Percentiles rank a stretch among this genome's conserved stretches.
phyloP scores from a whole-genome alignment of 2,888 invertebrate genomes.

The Rhingia campestris region DNA sequence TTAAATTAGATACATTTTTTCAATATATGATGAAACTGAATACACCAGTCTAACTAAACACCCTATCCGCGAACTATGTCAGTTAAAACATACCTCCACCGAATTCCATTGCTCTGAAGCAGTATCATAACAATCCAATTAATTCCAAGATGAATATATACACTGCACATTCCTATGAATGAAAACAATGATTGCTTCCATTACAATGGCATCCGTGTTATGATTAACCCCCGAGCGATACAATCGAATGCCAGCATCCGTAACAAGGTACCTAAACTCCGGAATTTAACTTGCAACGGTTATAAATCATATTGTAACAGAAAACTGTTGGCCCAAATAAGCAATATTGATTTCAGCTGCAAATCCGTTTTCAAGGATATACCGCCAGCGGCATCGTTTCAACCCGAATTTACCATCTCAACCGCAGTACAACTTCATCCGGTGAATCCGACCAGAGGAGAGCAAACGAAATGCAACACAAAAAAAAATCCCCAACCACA shows the following conservation, averaged over 20 bases:
- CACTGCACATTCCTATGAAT: too few species aligned
- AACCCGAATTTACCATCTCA: neutral
- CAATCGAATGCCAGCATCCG: neutral
- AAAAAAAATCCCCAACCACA: constrained; percentile 18
- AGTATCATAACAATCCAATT: too few species aligned
- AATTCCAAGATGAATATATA: too few species aligned
- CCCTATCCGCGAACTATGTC: too few species aligned
- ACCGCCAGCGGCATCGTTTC: neutral
- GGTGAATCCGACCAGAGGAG: constrained; percentile 41
- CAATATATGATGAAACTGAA: too few species aligned
- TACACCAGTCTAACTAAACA: too few species aligned
- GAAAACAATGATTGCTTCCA: too few species aligned
- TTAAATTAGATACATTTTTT: too few species aligned
- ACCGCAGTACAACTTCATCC: constrained; percentile 63
- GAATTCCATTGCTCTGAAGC: too few species aligned
- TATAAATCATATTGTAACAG: constrained; percentile 68
- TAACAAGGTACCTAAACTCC: neutral
- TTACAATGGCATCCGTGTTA: neutral
- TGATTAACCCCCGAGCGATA: neutral
- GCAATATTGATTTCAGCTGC: constrained; percentile 68
- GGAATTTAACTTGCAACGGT: constrained; percentile 36
- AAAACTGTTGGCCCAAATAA: constrained; percentile 63
- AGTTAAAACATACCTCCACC: too few species aligned
- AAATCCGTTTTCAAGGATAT: constrained; percentile 65
- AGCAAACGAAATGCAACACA: constrained; percentile 15